A percentile compares a stretch with the other conserved stretches of the same genome.
Evolutionary conservation across 2,113 vertebrate genomes (phyloP).

Genomic region (Podarcis cretensis): DNA sequence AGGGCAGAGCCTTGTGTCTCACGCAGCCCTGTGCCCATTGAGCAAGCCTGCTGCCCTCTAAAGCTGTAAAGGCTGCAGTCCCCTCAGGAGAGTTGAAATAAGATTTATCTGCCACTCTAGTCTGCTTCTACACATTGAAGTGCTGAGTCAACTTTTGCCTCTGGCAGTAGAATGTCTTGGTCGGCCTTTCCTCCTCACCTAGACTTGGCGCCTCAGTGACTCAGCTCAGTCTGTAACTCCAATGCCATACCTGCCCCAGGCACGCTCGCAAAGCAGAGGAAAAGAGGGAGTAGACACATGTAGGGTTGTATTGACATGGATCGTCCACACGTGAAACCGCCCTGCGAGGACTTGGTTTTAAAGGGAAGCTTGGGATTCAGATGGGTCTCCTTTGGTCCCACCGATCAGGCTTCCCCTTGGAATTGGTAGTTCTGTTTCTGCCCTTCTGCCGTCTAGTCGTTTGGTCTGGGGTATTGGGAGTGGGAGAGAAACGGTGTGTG

Average conservation of each 20-base stretch:
- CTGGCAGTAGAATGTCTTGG: not conserved
- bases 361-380: not conserved
- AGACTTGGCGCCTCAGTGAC: not conserved
- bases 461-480: too few species aligned
- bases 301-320: too few species aligned
- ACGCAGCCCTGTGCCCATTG: too few species aligned
- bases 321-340: not conserved
- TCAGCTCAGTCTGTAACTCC: not conserved
- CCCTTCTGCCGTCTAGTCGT: not conserved
- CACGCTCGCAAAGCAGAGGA: not conserved
- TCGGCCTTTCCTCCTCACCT: not conserved
- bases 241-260: not conserved
- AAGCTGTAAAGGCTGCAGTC: too few species aligned
- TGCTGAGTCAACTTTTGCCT: not conserved
- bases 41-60: too few species aligned
- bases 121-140: not conserved
- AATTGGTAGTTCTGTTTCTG: not conserved
- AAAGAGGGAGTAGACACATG: too few species aligned
- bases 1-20: too few species aligned
- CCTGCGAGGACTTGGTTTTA: not conserved
- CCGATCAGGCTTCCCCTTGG: not conserved
- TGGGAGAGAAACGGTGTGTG: not conserved
- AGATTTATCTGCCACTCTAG: too few species aligned
- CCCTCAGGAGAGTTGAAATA: too few species aligned
- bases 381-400: not conserved